A percentile compares a stretch with the other conserved stretches of the same genome.
Conservation (phyloP, 2,113 vertebrate genomes). For the Xiphias gladius region DNA sequence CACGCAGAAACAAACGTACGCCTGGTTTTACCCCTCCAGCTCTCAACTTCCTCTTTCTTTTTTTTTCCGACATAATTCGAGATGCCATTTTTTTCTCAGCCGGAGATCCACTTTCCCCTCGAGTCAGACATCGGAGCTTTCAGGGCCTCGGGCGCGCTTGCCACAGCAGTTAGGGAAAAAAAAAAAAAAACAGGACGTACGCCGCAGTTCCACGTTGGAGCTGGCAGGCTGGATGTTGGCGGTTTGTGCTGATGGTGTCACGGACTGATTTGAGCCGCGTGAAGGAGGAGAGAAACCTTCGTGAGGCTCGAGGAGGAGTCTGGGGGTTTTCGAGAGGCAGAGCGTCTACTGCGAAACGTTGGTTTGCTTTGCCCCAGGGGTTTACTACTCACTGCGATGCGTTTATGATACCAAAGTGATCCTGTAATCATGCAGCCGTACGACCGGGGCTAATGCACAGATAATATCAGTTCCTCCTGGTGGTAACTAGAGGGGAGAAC, state of each 20-base stretch:
- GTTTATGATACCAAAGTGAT: constrained; percentile 23
- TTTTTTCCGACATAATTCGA: neutral
- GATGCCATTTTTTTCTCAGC: constrained; percentile 7
- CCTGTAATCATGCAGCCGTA: constrained; percentile 22
- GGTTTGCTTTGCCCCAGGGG: neutral
- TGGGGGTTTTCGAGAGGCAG: too few species aligned
- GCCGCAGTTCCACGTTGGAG: neutral
- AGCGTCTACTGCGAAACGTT: neutral
- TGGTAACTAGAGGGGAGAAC: neutral
- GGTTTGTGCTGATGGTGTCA: neutral
- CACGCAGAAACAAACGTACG: too few species aligned
- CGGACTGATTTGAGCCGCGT: neutral
- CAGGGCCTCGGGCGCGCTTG: neutral
- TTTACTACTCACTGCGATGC: neutral
- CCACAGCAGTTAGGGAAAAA: neutral
- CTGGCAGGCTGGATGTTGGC: neutral
- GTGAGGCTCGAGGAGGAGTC: neutral
- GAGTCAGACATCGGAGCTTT: neutral
- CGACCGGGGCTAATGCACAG: neutral
- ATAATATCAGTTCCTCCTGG: constrained; percentile 1
- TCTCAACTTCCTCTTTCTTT: neutral
- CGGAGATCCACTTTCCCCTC: neutral
- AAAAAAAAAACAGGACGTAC: neutral
- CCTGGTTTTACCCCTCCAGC: neutral
- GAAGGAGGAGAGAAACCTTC: neutral